These are phyloP conservation scores for Nemurella pictetii DNA, from an alignment of 2,888 invertebrate genomes.

Conservation along the genomic window DNA sequence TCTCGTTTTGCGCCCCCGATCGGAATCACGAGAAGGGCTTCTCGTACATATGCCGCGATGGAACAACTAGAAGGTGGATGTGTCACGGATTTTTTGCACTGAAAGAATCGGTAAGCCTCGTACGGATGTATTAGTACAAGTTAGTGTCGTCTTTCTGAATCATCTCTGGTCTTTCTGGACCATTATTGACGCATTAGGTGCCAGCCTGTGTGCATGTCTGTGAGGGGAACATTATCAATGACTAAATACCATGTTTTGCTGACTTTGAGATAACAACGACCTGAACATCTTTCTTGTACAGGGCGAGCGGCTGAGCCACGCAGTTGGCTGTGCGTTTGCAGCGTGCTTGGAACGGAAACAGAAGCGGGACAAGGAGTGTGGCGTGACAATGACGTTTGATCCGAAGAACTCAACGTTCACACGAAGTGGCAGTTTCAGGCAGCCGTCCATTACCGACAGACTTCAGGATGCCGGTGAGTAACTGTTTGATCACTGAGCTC, in stretches of 20 bases:
- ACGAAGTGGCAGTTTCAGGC: slow-evolving; percentile 88
- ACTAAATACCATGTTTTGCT: no score
- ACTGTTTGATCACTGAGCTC: no score
- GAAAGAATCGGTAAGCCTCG: slow-evolving; percentile 81
- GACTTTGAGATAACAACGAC: no score
- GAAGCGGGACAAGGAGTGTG: slow-evolving; percentile 94
- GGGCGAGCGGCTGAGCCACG: slow-evolving; percentile 97
- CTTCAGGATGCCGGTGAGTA: slow-evolving; percentile 59
- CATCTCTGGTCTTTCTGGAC: no score
- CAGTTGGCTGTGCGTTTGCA: slow-evolving; percentile 98
- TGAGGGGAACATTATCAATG: no score
- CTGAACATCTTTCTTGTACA: slow-evolving; percentile 47
- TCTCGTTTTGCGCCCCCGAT: slow-evolving; percentile 99
- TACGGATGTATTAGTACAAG: no score
- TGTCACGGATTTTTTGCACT: slow-evolving; percentile 98
- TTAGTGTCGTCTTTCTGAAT: no score
- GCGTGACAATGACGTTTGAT: slow-evolving; percentile 91
- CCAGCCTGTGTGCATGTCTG: no score
- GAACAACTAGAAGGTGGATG: slow-evolving; percentile 99
- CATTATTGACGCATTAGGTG: no score
- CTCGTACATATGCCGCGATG: slow-evolving; percentile 98
- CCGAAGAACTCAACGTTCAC: slow-evolving; percentile 90
- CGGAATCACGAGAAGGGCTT: slow-evolving; percentile 96
- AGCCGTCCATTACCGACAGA: slow-evolving; percentile 78
- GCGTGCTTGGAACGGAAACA: slow-evolving; percentile 98